phyloP scores from a whole-genome alignment of 2,797 vertebrate genomes.

The Leucoraja ocellata region DNA sequence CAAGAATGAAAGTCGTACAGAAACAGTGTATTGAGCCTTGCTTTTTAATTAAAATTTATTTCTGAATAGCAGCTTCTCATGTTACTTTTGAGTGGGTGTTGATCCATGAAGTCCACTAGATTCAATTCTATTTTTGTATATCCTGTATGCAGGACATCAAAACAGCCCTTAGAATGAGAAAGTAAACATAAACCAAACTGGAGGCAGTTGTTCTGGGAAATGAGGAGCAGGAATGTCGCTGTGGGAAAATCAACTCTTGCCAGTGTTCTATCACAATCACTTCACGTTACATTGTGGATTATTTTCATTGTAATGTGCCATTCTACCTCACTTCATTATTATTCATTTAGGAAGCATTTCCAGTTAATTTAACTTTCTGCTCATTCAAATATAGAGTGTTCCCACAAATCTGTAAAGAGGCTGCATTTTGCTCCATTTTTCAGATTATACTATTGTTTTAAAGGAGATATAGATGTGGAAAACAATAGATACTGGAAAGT shows the following conservation, averaged over 20 bases:
- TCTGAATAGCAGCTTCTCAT: neutral
- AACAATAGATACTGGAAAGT: too few relatives aligned
- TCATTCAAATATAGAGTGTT: neutral
- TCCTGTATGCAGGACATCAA: slow-evolving; percentile 9
- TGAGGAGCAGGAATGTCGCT: neutral
- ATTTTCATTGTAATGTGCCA: neutral
- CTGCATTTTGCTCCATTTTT: neutral
- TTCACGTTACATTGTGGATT: neutral
- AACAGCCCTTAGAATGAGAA: neutral
- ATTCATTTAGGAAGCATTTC: neutral
- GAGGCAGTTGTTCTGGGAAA: slow-evolving; percentile 21
- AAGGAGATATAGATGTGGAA: neutral
- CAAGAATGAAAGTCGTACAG: neutral
- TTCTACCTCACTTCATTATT: neutral
- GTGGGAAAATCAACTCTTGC: neutral
- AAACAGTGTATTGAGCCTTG: neutral
- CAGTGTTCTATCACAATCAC: neutral
- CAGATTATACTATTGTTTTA: neutral
- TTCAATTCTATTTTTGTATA: slow-evolving; percentile 18
- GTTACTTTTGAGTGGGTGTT: neutral
- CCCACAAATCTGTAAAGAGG: neutral
- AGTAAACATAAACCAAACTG: slow-evolving; percentile 8
- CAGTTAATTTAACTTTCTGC: neutral
- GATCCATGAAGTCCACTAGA: neutral
- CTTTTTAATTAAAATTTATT: neutral